These are phyloP conservation scores for Brassicogethes aeneus DNA, from an alignment of 2,888 invertebrate genomes.

Conservation along the genomic window DNA sequence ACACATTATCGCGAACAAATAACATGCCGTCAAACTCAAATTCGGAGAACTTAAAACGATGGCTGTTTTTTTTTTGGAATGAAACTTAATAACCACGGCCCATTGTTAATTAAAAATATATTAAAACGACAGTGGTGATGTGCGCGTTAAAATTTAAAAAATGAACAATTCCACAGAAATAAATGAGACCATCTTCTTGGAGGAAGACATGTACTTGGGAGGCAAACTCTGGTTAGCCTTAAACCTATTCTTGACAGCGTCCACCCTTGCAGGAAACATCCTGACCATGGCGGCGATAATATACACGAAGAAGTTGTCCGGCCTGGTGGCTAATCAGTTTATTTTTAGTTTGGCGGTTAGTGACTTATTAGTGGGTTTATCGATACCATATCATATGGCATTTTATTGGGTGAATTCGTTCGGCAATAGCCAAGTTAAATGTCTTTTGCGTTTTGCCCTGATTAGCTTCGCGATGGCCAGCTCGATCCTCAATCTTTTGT, in stretches of 20 bases:
- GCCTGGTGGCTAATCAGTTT: slow-evolving; percentile 67
- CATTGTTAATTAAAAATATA: no score
- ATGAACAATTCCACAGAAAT: neutral
- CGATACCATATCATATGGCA: slow-evolving; percentile 67
- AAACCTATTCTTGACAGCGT: slow-evolving; percentile 55
- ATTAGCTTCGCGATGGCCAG: slow-evolving; percentile 69
- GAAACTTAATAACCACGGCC: no score
- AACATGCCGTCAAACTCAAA: no score
- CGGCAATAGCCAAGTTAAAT: slow-evolving; percentile 52
- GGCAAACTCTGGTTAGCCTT: slow-evolving; percentile 50
- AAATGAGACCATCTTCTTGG: neutral
- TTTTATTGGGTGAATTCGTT: slow-evolving; percentile 58
- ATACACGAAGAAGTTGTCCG: slow-evolving; percentile 58
- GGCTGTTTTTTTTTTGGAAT: no score
- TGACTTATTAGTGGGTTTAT: slow-evolving; percentile 68
- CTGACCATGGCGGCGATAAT: slow-evolving; percentile 67
- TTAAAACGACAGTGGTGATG: no score
- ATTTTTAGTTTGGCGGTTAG: slow-evolving; percentile 71
- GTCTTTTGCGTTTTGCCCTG: slow-evolving; percentile 63
- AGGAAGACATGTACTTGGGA: slow-evolving; percentile 4
- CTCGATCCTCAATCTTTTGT: slow-evolving; percentile 69
- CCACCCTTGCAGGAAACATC: slow-evolving; percentile 64
- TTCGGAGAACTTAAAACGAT: no score
- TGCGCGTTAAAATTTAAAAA: no score
- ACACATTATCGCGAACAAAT: no score